Evolutionary conservation across 2,888 invertebrate species (phyloP).

Genomic region (Sinodicranocentrus sp.): DNA sequence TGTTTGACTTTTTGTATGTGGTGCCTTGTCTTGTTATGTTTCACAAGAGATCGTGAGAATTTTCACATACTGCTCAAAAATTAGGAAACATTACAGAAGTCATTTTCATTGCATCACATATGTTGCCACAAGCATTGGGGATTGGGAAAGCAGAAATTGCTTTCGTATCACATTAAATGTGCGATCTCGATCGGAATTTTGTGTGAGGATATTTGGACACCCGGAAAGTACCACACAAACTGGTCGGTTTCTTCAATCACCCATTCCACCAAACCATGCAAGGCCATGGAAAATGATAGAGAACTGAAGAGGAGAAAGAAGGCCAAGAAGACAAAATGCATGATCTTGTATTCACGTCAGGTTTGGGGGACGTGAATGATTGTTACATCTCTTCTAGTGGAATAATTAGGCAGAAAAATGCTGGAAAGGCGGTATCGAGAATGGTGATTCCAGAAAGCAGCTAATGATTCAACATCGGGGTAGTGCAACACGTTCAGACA

Average conservation of each 20-base stretch:
- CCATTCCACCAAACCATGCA: too few species aligned
- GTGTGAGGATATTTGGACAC: too few species aligned
- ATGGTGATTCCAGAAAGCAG: constrained; percentile 26
- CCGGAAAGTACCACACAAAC: too few species aligned
- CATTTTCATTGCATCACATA: too few species aligned
- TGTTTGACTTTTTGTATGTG: constrained; percentile 14
- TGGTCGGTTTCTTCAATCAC: too few species aligned
- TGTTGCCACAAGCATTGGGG: too few species aligned
- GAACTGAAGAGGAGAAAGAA: too few species aligned
- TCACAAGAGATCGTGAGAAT: background rate
- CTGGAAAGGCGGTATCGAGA: background rate
- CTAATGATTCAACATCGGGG: constrained; percentile 34
- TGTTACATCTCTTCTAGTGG: constrained; percentile 11
- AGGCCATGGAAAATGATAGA: too few species aligned
- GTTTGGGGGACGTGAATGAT: background rate
- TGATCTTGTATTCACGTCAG: background rate
- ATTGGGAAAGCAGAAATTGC: too few species aligned
- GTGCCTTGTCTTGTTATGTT: background rate
- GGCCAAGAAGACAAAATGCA: too few species aligned
- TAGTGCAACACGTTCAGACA: background rate
- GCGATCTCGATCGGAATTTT: too few species aligned
- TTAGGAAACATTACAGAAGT: background rate
- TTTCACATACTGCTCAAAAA: background rate
- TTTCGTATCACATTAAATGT: too few species aligned
- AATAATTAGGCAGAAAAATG: constrained; percentile 29